Evolutionary conservation across 2,888 invertebrate genomes (phyloP), one percentile per base, ranked within the genome.

Genomic region (Andrena fulva): DNA sequence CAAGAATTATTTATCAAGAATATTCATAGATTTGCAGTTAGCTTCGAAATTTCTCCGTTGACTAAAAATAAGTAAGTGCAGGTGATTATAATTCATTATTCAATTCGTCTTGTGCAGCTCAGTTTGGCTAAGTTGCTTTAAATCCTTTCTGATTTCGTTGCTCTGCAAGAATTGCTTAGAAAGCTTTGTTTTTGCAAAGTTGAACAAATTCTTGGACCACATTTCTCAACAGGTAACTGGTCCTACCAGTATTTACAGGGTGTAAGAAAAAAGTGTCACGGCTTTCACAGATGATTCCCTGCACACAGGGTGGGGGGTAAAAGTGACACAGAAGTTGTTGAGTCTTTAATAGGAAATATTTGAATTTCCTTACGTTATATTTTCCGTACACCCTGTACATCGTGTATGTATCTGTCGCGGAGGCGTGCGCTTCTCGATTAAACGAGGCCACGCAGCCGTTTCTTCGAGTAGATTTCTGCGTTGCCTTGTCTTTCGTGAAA

Each of bases 401-500:
- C 68, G 62, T 3, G 33, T 6, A 16, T 69, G 66, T 78, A 70
- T 82, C 74, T 71, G 75, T 80, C 73, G 79, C 2, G 74, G 67
- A 79, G 79, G 79, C 70, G 79, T 75, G 70, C 62, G 71, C 52
- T 10, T 79, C 82, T 68, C 79, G 71, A 79, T 82, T 70, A 79
- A 79, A 82, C 70, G 75, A 75, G 82, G 82, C 78, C 81, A 74
- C 63, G 27, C 68, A 62, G 63, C 63, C 62, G 66, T 67, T 62
- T 59, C 77, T 68, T 67, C 50, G 7, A 20, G 27, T 6, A 35
- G 16, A 76, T 66, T 59, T 70, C 50, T 68, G 31, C 24, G 60
- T 62, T 77, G 31, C 69, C 69, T 16, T 70, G 69, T 64, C 64
- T 68, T 81, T 74, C 78, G 62, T 66, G 64, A 78, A 78, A 60